Percentiles rank a stretch among this genome's conserved stretches.
Conservation (phyloP, 30 jellyfish, hydroid and myxozoan genomes). For the Aurelia sp. region DNA sequence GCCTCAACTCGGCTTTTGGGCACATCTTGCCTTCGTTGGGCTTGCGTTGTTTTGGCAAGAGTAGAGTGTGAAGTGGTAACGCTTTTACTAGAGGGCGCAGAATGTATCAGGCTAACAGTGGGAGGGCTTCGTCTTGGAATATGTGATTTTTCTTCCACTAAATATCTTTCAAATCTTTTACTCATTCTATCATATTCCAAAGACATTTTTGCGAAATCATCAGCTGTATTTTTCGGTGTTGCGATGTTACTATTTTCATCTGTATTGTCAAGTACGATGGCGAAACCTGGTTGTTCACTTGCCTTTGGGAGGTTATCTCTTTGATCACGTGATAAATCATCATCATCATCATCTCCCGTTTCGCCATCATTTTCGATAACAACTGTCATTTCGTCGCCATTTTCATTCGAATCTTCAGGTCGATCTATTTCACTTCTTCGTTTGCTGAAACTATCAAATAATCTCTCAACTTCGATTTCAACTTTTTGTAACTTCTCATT, state of each 20-base stretch:
- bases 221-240: constrained; percentile 17
- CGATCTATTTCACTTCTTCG: constrained; percentile 38
- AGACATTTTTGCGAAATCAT: constrained; percentile 36
- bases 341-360: constrained; percentile 23
- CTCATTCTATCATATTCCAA: constrained; percentile 37
- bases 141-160: constrained; percentile 32
- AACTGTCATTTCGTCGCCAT: constrained; percentile 61
- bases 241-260: constrained; percentile 3
- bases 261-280: constrained; percentile 62
- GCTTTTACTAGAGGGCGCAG: background rate
- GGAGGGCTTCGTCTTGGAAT: constrained; percentile 19
- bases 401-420: constrained; percentile 6
- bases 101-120: background rate
- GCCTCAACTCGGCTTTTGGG: constrained; percentile 33
- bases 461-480: constrained; percentile 50
- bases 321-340: background rate
- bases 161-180: constrained; percentile 24
- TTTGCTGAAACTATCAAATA: constrained; percentile 51
- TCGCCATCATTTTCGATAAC: constrained; percentile 70
- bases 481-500: constrained; percentile 28
- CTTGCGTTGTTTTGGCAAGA: background rate
- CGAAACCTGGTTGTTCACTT: constrained; percentile 36
- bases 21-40: background rate
- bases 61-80: background rate
- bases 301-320: constrained; percentile 22